phyloP scores from a whole-genome alignment of 2,888 invertebrate genomes.

The Tenthredo mesomela region DNA sequence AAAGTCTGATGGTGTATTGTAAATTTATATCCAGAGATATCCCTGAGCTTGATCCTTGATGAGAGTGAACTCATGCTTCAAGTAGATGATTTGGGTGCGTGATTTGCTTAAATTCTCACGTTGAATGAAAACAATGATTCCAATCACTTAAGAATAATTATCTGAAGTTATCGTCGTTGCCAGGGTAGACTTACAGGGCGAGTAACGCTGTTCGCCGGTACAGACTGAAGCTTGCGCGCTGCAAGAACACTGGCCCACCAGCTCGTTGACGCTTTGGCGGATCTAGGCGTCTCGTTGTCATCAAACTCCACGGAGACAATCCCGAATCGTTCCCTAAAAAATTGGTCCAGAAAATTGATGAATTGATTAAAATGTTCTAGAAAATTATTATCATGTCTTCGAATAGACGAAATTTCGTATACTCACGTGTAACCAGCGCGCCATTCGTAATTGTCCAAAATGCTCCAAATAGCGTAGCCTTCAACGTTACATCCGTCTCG shows the following conservation, averaged over 20 bases:
- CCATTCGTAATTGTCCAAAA: conserved; percentile 80
- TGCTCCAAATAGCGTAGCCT: conserved; percentile 77
- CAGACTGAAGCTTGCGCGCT: conserved; percentile 14
- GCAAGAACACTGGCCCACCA: conserved; percentile 18
- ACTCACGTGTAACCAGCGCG: conserved; percentile 85
- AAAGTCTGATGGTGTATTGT: neutral
- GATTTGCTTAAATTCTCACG: neutral
- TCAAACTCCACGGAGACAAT: conserved; percentile 17
- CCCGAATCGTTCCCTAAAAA: conserved; percentile 3
- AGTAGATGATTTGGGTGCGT: neutral
- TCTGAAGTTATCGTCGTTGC: neutral
- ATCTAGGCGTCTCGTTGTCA: neutral
- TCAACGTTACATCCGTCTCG: conserved; percentile 77
- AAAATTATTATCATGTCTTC: neutral
- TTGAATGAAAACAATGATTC: neutral
- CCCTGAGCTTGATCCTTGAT: neutral
- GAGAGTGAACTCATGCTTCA: neutral
- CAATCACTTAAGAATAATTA: neutral
- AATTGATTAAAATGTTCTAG: conserved; percentile 33
- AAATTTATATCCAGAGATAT: neutral
- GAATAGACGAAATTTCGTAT: neutral
- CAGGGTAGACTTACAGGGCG: neutral
- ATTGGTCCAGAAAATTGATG: conserved; percentile 81
- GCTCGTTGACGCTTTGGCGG: neutral
- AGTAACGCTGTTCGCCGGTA: neutral